Conservation (phyloP, 2,888 invertebrate genomes). For the Elmis aenea region DNA sequence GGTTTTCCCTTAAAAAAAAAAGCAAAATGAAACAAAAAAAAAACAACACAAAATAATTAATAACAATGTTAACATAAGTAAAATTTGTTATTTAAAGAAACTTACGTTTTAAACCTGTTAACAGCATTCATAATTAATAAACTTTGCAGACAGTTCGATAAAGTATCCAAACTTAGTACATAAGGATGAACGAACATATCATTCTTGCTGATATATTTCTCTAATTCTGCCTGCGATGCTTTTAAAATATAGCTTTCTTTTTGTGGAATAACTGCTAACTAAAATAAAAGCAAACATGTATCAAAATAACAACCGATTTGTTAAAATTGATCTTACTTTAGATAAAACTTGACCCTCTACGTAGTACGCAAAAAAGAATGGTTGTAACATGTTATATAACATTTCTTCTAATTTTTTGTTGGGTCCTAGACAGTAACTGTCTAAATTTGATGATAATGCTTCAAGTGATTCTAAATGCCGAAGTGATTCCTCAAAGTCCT, state of each 20-base stretch:
- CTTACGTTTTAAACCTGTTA: constrained; percentile 36
- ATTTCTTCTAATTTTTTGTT: constrained; percentile 51
- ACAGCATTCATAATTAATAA: constrained; percentile 47
- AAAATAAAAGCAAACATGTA: constrained; percentile 11
- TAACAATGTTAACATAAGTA: too few relatives aligned
- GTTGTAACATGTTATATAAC: constrained; percentile 58
- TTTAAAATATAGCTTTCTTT: constrained; percentile 53
- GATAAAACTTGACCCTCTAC: constrained; percentile 48
- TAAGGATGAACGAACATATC: constrained; percentile 59
- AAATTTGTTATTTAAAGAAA: too few relatives aligned
- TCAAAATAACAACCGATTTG: too few relatives aligned
- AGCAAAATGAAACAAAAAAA: too few relatives aligned
- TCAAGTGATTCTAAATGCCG: constrained; percentile 36
- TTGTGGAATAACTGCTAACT: constrained; percentile 33
- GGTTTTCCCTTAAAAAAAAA: too few relatives aligned
- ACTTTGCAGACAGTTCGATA: constrained; percentile 54
- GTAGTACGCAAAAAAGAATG: constrained; percentile 58
- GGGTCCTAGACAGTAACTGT: constrained; percentile 40
- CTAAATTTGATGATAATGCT: constrained; percentile 31
- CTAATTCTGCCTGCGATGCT: constrained; percentile 56
- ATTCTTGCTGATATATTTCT: constrained; percentile 46
- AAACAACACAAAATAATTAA: too few relatives aligned
- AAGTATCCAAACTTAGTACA: constrained; percentile 65
- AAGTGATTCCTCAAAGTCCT: constrained; percentile 49
- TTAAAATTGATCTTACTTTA: too few relatives aligned